A percentile compares a stretch with the other conserved stretches of the same genome.
Evolutionary conservation across 2,113 vertebrate genomes (phyloP).

Genomic region (Megatriorchis doriae): DNA sequence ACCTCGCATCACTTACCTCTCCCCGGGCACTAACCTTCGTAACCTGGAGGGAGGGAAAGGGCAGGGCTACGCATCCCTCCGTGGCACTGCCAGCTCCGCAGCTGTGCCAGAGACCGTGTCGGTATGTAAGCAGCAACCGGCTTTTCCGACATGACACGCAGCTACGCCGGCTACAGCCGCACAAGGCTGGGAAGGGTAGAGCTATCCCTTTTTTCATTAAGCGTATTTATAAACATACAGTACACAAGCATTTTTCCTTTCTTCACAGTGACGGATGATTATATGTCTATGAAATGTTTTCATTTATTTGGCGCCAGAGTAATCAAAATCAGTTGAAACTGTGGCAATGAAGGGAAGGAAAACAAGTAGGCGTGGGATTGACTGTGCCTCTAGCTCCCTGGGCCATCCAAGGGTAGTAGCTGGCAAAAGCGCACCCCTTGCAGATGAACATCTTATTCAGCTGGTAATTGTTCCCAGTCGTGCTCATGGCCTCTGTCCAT

Average conservation of each 20-base stretch:
- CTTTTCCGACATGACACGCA: background rate
- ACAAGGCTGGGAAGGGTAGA: background rate
- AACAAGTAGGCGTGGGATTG: constrained; percentile 66
- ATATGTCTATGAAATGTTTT: constrained; percentile 73
- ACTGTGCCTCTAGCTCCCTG: background rate
- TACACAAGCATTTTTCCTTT: constrained; percentile 68
- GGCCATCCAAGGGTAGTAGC: constrained; percentile 27
- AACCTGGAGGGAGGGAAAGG: background rate
- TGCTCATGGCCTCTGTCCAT: constrained; percentile 67
- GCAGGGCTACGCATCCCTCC: background rate
- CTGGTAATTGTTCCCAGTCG: constrained; percentile 76
- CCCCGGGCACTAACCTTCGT: background rate
- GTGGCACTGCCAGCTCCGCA: background rate
- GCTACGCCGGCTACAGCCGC: background rate
- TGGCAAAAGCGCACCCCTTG: constrained; percentile 40
- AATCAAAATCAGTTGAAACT: constrained; percentile 77
- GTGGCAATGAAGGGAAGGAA: constrained; percentile 58
- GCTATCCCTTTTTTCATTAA: constrained; percentile 63
- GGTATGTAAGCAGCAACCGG: background rate
- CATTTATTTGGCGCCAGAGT: constrained; percentile 77
- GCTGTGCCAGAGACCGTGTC: background rate
- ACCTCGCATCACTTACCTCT: background rate
- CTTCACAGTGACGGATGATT: constrained; percentile 71
- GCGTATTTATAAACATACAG: constrained; percentile 66
- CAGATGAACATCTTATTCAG: constrained; percentile 48